Percentiles rank a stretch among this genome's conserved stretches.
These are phyloP conservation scores for Xenopus laevis DNA, from an alignment of 2,113 vertebrate genomes.

Conservation along the genomic window DNA sequence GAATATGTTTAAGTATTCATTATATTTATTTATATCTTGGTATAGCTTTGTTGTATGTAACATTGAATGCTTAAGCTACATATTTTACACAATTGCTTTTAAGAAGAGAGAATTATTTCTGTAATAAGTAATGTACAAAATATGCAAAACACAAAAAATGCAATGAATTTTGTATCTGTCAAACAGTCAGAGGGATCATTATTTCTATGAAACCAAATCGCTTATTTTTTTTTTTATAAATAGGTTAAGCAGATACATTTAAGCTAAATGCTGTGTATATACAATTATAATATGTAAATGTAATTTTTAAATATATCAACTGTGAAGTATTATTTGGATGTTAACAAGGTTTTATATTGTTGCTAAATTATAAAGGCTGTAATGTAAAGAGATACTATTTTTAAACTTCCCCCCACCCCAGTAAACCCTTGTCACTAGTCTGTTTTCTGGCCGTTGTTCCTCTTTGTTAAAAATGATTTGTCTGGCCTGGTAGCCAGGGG, in stretches of 20 bases:
- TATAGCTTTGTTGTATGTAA: slow-evolving; percentile 41
- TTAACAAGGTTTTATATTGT: no score
- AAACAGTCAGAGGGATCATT: not conserved
- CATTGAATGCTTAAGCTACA: slow-evolving; percentile 41
- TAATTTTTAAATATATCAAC: not conserved
- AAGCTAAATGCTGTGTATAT: not conserved
- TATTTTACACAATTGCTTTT: not conserved
- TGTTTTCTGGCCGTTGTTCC: no score
- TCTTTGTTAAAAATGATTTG: no score
- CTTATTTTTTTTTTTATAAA: slow-evolving; percentile 43
- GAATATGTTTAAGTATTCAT: slow-evolving; percentile 29
- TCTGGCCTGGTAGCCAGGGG: no score
- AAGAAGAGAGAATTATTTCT: not conserved
- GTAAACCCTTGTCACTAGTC: no score
- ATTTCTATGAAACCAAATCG: slow-evolving; percentile 32
- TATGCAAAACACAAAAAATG: slow-evolving; percentile 16
- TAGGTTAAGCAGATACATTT: not conserved
- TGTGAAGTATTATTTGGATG: not conserved
- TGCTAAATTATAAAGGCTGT: no score
- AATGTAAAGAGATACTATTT: no score
- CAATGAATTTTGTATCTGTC: slow-evolving; percentile 7
- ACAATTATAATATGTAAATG: not conserved
- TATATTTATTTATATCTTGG: slow-evolving; percentile 55
- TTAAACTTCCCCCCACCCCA: no score
- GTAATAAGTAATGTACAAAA: not conserved